Evolutionary conservation across 2,888 invertebrate genomes (phyloP).

Genomic region (Rambutsinella grinnellia): DNA sequence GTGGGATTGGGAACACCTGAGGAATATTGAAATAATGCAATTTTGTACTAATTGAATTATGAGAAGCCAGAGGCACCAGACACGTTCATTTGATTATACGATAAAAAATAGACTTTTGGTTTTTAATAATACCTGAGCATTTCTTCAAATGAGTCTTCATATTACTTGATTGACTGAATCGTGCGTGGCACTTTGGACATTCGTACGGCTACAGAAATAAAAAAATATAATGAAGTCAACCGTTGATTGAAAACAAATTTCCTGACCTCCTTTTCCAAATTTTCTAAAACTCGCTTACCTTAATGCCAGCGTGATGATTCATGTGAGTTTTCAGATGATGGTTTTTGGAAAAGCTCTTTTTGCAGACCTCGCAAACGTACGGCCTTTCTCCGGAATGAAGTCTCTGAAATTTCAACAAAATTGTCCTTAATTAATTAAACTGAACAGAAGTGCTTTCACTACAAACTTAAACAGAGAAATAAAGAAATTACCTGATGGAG

Average conservation of each 20-base stretch:
- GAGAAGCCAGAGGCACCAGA: no score
- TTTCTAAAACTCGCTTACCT: slow-evolving; percentile 22
- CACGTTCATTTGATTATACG: no score
- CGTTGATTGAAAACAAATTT: background rate
- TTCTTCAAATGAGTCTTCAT: slow-evolving; percentile 90
- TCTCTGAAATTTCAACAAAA: slow-evolving; percentile 72
- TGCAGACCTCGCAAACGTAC: slow-evolving; percentile 79
- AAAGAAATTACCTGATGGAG: slow-evolving; percentile 72
- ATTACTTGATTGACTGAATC: slow-evolving; percentile 87
- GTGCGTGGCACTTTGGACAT: slow-evolving; percentile 70
- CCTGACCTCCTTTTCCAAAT: background rate
- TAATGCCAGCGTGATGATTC: slow-evolving; percentile 66
- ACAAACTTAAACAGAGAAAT: no score
- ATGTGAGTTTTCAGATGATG: slow-evolving; percentile 66
- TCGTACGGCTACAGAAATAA: slow-evolving; percentile 54
- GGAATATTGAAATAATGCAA: no score
- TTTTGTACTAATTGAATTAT: no score
- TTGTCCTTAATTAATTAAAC: background rate
- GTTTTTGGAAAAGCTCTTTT: slow-evolving; percentile 75
- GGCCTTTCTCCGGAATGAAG: slow-evolving; percentile 87
- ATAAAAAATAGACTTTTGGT: no score
- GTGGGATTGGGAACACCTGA: slow-evolving; percentile 52
- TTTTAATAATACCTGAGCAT: no score
- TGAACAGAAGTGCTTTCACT: background rate
- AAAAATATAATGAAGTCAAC: background rate